These are phyloP conservation scores for Agrochola lota DNA, from an alignment of 2,888 invertebrate species.

Conservation along the genomic window DNA sequence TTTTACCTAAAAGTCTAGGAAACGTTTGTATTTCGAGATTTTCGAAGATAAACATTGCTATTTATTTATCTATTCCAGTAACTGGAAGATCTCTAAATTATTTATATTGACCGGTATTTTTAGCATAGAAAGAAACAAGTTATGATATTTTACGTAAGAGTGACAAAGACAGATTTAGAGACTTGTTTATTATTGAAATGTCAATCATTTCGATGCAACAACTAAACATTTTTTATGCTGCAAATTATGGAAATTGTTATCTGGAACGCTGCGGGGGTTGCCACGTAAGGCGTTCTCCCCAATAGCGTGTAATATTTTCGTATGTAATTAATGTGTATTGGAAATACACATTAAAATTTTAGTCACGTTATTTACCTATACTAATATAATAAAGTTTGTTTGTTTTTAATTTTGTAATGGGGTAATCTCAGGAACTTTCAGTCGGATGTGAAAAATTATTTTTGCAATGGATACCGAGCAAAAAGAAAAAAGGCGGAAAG, in stretches of 20 bases:
- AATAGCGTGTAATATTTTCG: neutral
- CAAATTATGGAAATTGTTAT: neutral
- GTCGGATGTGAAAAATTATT: too few species aligned
- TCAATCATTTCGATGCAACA: slow-evolving; percentile 6
- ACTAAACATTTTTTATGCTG: slow-evolving; percentile 35
- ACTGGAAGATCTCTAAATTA: slow-evolving; percentile 28
- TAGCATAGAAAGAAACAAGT: slow-evolving; percentile 32
- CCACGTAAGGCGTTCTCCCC: neutral
- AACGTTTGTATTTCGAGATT: slow-evolving; percentile 7
- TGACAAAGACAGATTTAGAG: slow-evolving; percentile 22
- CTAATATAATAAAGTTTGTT: too few species aligned
- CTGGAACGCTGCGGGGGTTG: slow-evolving; percentile 55
- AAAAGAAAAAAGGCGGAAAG: too few species aligned
- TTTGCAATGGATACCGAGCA: too few species aligned
- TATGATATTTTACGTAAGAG: neutral
- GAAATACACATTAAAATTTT: too few species aligned
- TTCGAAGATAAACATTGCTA: slow-evolving; percentile 15
- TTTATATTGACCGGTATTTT: slow-evolving; percentile 51
- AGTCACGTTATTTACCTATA: neutral
- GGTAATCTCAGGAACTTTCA: too few species aligned
- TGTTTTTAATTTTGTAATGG: too few species aligned
- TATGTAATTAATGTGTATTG: too few species aligned
- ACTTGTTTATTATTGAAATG: slow-evolving; percentile 25
- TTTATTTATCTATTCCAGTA: slow-evolving; percentile 12
- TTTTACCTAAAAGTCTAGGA: slow-evolving; percentile 4